Base-by-base conservation (phyloP, 2,113 vertebrate genomes). In the Eulemur macaco region DNA sequence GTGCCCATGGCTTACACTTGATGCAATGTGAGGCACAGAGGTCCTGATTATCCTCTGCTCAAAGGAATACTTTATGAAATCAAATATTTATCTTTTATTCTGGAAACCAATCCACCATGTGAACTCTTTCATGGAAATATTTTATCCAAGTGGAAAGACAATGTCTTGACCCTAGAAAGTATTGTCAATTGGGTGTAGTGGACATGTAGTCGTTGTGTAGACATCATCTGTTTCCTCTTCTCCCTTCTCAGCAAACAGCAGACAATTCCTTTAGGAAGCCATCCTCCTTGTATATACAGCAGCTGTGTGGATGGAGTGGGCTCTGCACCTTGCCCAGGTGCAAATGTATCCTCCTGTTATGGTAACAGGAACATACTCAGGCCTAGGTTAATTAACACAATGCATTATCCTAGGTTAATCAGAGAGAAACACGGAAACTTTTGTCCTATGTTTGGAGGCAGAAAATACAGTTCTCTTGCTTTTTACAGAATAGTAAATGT, bases 101-200 rank as follows among this genome's bases (percentile, higher is more conserved):
- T 93, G 11, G 21, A 85, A 90, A 85, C 6, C 14, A 60, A 52
- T 52, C 17, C 14, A 58, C 9, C 1, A 29, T 25, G 37, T 63
- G 9, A 95, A 89, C 95, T 54, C 3, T 63, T 69, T 85, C 73
- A 45, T 68, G 29, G 88, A 23, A 34, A 34, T 92, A 58, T 89
- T 90, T 77, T 84, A 92, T 42, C 37, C 69, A 63, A 64, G 6
- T 31, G 50, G 25, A 42, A 84, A 89, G 18, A 31, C 39, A 58
- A 73, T 27, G 21, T 89, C 68, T 84, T 80, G n/a, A 68, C n/a
- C 29, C 27, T 81, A 82, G 23, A 56, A 68, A 60, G n/a, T 39
- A 39, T 14, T 73, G 4, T 84, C n/a, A 14, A 3, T 17, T 27
- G 42, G 6, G 4, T 29, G 3, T 20, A 54, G 6, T 76, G 3